These are phyloP conservation scores for Montipora sp. DNA, from an alignment of 64 coral and sea anemone species.

Conservation along the genomic window DNA sequence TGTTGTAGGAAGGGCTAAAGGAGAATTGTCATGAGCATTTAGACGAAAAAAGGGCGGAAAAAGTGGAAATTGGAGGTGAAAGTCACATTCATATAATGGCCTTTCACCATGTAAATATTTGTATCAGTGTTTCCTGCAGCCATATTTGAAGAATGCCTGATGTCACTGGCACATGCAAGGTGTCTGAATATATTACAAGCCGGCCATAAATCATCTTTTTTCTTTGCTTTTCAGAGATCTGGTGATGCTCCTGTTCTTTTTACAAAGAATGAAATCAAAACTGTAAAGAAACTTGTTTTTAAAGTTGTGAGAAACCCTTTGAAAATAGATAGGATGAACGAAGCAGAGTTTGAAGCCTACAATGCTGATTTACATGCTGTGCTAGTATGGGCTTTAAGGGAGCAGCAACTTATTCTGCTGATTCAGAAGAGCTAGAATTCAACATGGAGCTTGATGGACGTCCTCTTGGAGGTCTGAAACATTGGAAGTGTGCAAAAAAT, in stretches of 20 bases:
- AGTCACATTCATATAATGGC: too few species aligned
- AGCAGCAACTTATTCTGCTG: conserved; percentile 33
- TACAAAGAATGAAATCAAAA: conserved; percentile 63
- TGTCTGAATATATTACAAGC: too few species aligned
- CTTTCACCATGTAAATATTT: too few species aligned
- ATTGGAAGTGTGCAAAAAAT: not conserved
- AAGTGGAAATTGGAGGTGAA: too few species aligned
- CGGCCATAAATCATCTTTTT: not conserved
- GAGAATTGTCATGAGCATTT: too few species aligned
- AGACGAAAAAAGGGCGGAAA: too few species aligned
- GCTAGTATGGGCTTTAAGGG: conserved; percentile 49
- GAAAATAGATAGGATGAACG: not conserved
- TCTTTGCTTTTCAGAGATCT: conserved; percentile 23
- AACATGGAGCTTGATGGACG: conserved; percentile 67
- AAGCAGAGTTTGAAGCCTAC: conserved; percentile 23
- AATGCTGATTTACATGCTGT: conserved; percentile 44
- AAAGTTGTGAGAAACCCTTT: conserved; percentile 11
- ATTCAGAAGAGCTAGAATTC: conserved; percentile 42
- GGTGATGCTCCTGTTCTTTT: conserved; percentile 22
- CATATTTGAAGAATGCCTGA: too few species aligned
- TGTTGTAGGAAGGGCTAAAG: too few species aligned
- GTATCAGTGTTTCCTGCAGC: too few species aligned
- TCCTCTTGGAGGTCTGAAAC: conserved; percentile 39
- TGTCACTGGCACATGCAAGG: too few species aligned
- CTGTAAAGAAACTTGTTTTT: conserved; percentile 53